A percentile compares a stretch with the other conserved stretches of the same genome.
These are phyloP conservation scores for Diarsia mendica DNA, from an alignment of 2,888 invertebrate genomes.

Conservation along the genomic window DNA sequence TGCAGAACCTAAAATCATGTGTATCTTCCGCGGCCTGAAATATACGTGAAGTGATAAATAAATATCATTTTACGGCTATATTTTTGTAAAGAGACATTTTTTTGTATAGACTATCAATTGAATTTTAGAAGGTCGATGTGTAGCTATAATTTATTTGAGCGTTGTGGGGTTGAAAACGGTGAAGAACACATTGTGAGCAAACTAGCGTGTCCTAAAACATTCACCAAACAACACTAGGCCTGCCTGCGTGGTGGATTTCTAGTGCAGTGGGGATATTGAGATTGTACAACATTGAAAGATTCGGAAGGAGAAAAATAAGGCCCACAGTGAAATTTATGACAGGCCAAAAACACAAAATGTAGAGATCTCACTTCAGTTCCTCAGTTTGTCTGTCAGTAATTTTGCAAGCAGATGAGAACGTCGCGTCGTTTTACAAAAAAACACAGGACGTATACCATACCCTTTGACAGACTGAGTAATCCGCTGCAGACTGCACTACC, in stretches of 20 bases:
- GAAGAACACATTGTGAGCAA: too few relatives aligned
- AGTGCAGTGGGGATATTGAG: too few relatives aligned
- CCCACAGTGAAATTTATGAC: too few relatives aligned
- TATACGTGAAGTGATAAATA: constrained; percentile 3
- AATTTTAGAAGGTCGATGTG: not conserved
- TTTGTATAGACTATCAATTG: not conserved
- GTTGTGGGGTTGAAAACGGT: not conserved
- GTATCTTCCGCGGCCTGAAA: not conserved
- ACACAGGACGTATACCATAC: too few relatives aligned
- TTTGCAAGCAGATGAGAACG: not conserved
- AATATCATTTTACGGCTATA: constrained; percentile 4
- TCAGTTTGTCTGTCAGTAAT: not conserved
- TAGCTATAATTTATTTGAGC: not conserved
- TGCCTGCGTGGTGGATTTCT: too few relatives aligned
- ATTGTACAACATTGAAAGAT: too few relatives aligned
- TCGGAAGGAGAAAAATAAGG: too few relatives aligned
- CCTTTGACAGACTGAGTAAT: not conserved
- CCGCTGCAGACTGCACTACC: not conserved
- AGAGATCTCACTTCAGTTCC: too few relatives aligned
- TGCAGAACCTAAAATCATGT: constrained; percentile 12
- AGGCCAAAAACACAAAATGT: too few relatives aligned
- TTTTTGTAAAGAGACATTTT: not conserved
- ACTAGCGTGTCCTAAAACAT: too few relatives aligned
- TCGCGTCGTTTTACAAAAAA: not conserved
- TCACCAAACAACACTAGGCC: too few relatives aligned